Evolutionary conservation across 2,888 invertebrate species (phyloP), one percentile per base, ranked within the genome.

Genomic region (Matsumyia berberina): DNA sequence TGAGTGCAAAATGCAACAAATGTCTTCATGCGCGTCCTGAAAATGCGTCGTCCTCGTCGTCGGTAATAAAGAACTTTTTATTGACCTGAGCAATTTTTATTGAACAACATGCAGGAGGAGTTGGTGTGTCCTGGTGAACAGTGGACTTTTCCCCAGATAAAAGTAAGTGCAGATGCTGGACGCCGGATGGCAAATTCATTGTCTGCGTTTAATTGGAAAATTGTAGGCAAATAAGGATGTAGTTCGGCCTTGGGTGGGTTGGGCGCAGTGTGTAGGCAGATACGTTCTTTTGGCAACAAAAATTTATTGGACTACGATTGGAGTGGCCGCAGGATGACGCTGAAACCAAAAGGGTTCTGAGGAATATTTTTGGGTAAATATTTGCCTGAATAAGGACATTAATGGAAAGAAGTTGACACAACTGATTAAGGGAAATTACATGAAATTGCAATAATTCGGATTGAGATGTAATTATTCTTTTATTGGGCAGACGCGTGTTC

Each of bases 71-170:
- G 74, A 37, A 70, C 49, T 29, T 64, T 85, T 85, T 85, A 85
- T 85, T 80, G 74, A 85, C 69, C 70, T 44, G 35, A 83, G 46
- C 51, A 79, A 69, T 74, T 79, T 79, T 79, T 79, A 85, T 79
- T 69, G 74, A 51, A 8, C 46, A 58, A 17, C 15, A 42, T n/a
- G 53, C 39, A 46, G 31, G 39, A 44, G 49, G 11, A 8, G 37
- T 1, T 29, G 12, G 17, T 4, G 35, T 55, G n/a, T n/a, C 7
- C 29, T 29, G 35, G 12, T n/a, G 9, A 4, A 5, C n/a, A n/a
- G 12, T 46, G 17, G 19, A 39, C 29, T 42, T 31, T 42, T 66
- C 12, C 7, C 17, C 7, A 31, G 11, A 12, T 35, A 35, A 62
- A 42, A 39, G 46, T 15, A 53, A 42, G 11, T 46, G 24, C 62